phyloP scores from a whole-genome alignment of 2,113 vertebrate genomes.

The Amphiprion percula region DNA sequence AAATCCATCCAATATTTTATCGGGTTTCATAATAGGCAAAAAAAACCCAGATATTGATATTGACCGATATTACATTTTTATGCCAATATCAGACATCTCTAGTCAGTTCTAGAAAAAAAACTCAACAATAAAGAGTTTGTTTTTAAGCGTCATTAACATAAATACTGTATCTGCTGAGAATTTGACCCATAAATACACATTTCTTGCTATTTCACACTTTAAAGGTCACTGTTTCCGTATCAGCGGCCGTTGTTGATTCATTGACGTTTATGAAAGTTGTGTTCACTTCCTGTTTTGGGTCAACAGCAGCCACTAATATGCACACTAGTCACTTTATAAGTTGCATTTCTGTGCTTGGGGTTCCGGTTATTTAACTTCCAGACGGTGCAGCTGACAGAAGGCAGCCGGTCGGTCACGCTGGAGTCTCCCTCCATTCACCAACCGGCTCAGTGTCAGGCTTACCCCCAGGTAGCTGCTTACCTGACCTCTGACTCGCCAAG shows the following conservation, averaged over 20 bases:
- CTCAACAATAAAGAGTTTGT: too few relatives aligned
- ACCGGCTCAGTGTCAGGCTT: constrained; percentile 64
- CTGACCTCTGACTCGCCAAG: constrained; percentile 76
- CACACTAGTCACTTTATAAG: background rate
- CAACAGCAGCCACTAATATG: background rate
- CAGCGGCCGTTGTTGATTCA: background rate
- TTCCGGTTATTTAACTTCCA: constrained; percentile 1
- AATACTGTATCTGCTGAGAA: too few relatives aligned
- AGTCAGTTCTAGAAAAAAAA: too few relatives aligned
- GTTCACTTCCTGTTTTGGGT: constrained; percentile 27
- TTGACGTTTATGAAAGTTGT: background rate
- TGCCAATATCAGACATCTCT: too few relatives aligned
- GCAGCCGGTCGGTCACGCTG: constrained; percentile 32
- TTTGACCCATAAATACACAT: background rate
- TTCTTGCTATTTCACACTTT: background rate
- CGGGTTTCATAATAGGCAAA: too few relatives aligned
- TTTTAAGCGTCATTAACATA: background rate
- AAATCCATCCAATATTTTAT: too few relatives aligned
- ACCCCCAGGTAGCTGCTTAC: constrained; percentile 61
- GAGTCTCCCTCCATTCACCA: constrained; percentile 61
- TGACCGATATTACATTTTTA: too few relatives aligned
- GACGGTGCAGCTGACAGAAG: background rate
- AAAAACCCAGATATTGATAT: too few relatives aligned
- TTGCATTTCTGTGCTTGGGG: background rate
- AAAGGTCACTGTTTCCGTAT: background rate